These are phyloP conservation scores for Sceloporus tristichus DNA, from an alignment of 2,113 vertebrate genomes.

Conservation along the genomic window DNA sequence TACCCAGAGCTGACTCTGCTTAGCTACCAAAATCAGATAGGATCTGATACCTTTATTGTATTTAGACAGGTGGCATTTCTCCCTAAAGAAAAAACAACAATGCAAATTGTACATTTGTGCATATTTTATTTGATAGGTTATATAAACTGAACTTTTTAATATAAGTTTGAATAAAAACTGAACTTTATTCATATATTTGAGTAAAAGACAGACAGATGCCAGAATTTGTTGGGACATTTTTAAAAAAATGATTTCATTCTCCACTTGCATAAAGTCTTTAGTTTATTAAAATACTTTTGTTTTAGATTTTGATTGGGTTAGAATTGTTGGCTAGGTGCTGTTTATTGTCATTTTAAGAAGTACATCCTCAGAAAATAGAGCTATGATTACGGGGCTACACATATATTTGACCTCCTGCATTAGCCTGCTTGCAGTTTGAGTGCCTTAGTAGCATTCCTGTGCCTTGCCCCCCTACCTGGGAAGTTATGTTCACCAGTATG, in stretches of 20 bases:
- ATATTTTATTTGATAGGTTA: constrained; percentile 2
- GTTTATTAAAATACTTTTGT: background rate
- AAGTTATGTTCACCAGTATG: too few relatives aligned
- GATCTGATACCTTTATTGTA: too few relatives aligned
- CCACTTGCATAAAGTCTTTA: background rate
- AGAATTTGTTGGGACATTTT: background rate
- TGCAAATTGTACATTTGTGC: background rate
- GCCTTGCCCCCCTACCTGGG: too few relatives aligned
- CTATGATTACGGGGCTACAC: background rate
- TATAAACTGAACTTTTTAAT: constrained; percentile 15
- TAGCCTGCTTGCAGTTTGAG: too few relatives aligned
- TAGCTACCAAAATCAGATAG: too few relatives aligned
- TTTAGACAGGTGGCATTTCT: background rate
- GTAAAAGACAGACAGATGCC: background rate
- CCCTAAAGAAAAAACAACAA: background rate
- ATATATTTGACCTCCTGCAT: background rate
- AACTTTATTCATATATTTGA: background rate
- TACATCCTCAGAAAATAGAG: background rate
- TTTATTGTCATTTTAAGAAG: background rate
- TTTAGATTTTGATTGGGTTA: background rate
- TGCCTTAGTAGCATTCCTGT: too few relatives aligned
- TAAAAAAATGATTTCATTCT: constrained; percentile 5
- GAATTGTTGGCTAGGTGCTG: background rate
- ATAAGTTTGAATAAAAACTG: too few relatives aligned
- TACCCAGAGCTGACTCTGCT: too few relatives aligned